phyloP scores from a whole-genome alignment of 2,797 vertebrate genomes.

The Antennarius maculatus region DNA sequence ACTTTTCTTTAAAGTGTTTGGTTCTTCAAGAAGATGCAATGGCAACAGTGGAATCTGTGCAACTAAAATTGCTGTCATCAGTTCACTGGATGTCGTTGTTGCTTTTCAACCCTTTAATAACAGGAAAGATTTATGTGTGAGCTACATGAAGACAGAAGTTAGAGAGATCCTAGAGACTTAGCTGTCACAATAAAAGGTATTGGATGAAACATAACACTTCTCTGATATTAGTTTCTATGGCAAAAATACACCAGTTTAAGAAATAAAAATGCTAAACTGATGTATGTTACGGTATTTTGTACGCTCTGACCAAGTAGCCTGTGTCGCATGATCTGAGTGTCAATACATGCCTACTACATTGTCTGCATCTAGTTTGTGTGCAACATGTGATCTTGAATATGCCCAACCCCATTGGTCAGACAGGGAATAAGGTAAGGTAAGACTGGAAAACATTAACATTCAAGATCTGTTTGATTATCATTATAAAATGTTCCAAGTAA shows the following conservation, averaged over 20 bases:
- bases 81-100: not conserved
- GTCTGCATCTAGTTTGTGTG: too few species aligned
- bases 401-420: too few species aligned
- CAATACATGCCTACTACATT: too few species aligned
- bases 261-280: too few species aligned
- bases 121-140: not conserved
- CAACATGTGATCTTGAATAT: too few species aligned
- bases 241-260: too few species aligned
- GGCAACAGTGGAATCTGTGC: conserved; percentile 6
- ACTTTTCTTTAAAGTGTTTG: conserved; percentile 1
- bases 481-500: not conserved
- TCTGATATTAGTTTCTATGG: not conserved
- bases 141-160: conserved; percentile 14
- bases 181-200: not conserved
- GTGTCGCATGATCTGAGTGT: too few species aligned
- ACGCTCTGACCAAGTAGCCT: too few species aligned
- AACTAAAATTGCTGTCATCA: not conserved
- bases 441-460: not conserved
- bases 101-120: conserved; percentile 24
- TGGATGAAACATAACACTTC: not conserved
- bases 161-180: conserved; percentile 21
- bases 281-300: too few species aligned
- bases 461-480: too few species aligned
- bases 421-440: too few species aligned
- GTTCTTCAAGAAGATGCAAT: not conserved